These are phyloP conservation scores for Onychomys torridus DNA, from an alignment of 2,797 vertebrate genomes.

Conservation along the genomic window DNA sequence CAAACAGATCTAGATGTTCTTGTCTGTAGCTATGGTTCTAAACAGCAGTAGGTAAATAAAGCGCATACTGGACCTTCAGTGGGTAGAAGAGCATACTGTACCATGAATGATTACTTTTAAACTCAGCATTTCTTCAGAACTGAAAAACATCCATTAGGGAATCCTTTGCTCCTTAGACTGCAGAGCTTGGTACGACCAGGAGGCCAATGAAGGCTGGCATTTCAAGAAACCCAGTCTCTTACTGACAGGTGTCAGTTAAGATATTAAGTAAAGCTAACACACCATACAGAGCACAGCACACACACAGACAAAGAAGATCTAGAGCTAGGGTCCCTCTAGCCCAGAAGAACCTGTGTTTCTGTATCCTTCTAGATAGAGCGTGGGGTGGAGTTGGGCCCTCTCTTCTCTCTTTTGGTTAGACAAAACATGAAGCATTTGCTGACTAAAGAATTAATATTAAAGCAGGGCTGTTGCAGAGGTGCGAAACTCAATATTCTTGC, in stretches of 20 bases:
- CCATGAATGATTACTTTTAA: conserved; percentile 72
- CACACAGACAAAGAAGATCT: not conserved
- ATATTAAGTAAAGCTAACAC: not conserved
- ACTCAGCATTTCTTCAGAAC: conserved; percentile 76
- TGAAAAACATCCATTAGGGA: conserved; percentile 80
- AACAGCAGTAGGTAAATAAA: conserved; percentile 74
- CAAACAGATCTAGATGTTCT: conserved; percentile 33
- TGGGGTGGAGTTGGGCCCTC: not conserved
- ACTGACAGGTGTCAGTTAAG: conserved; percentile 86
- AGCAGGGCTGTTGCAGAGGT: not conserved
- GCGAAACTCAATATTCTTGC: not conserved
- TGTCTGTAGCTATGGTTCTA: conserved; percentile 37
- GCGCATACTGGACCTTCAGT: conserved; percentile 48
- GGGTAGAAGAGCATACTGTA: conserved; percentile 69
- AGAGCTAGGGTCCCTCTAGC: not conserved
- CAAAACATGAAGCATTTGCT: not conserved
- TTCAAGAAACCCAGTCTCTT: conserved; percentile 92
- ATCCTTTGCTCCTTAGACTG: conserved; percentile 70
- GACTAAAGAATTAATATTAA: not conserved
- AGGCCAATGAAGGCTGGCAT: conserved; percentile 88
- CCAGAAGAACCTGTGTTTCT: not conserved
- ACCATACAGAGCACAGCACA: not conserved
- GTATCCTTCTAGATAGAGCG: not conserved
- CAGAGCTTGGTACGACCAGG: conserved; percentile 78
- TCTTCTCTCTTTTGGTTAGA: not conserved